Evolutionary conservation across 2,888 invertebrate species (phyloP).

Genomic region (Corbicula japonica): DNA sequence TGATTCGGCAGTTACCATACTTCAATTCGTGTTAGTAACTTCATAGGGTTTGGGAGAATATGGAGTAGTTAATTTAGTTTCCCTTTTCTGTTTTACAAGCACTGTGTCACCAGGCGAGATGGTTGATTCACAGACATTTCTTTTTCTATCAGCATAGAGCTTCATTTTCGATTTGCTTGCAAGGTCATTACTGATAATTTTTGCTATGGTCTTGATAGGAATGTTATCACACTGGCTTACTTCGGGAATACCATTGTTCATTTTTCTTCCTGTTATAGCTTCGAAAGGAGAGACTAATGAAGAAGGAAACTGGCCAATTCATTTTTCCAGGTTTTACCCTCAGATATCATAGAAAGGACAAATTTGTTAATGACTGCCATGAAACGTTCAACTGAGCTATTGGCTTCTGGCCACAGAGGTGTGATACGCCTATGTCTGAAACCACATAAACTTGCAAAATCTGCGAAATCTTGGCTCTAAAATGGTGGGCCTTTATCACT

Average conservation of each 20-base stretch:
- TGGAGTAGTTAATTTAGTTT: conserved; percentile 1
- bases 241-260: conserved; percentile 9
- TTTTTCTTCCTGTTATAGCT: too few relatives aligned
- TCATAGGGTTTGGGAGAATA: conserved; percentile 5
- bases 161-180: too few relatives aligned
- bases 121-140: conserved; percentile 15
- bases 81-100: conserved; percentile 10
- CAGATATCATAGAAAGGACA: too few relatives aligned
- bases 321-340: too few relatives aligned
- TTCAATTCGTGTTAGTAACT: conserved; percentile 5
- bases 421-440: conserved; percentile 58
- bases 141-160: conserved; percentile 10
- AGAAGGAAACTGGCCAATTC: conserved; percentile 7
- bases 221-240: not conserved
- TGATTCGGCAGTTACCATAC: conserved; percentile 13
- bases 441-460: conserved; percentile 56
- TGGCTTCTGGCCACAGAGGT: too few relatives aligned
- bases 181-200: too few relatives aligned
- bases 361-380: too few relatives aligned
- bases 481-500: conserved; percentile 58
- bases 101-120: conserved; percentile 11
- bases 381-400: too few relatives aligned
- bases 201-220: not conserved
- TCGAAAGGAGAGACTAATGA: conserved; percentile 3
- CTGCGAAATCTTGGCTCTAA: conserved; percentile 30